A percentile compares a stretch with the other conserved stretches of the same genome.
Conservation (phyloP, 2,888 invertebrate species). For the Antitype chi region DNA sequence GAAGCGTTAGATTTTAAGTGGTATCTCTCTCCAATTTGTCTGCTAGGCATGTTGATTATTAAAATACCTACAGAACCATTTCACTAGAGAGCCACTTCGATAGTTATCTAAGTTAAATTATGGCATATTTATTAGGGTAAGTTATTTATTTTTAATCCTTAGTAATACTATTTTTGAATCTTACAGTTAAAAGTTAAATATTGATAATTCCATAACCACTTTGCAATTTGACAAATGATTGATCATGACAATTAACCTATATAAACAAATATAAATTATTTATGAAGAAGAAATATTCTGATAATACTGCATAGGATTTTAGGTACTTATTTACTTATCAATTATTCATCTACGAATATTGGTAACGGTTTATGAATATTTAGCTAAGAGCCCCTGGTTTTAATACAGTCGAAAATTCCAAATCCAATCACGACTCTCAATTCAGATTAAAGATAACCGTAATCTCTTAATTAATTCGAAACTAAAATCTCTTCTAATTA, state of each 20-base stretch:
- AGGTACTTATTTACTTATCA: background rate
- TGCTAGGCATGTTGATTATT: conserved; percentile 1
- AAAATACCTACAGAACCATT: background rate
- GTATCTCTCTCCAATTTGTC: background rate
- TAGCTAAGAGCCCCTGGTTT: background rate
- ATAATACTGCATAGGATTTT: no score
- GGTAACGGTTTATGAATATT: conserved; percentile 23
- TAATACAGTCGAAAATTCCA: conserved; percentile 7
- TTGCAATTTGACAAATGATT: background rate
- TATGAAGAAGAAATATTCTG: background rate
- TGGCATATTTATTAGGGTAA: background rate
- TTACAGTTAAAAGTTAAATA: no score
- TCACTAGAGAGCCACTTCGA: background rate
- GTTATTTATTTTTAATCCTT: background rate
- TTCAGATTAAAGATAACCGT: conserved; percentile 30
- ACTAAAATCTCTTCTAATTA: conserved; percentile 57
- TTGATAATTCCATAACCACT: background rate
- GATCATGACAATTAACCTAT: background rate
- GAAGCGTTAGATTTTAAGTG: conserved; percentile 43
- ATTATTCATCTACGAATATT: conserved; percentile 3
- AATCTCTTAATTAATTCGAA: conserved; percentile 55
- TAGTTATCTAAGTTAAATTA: background rate
- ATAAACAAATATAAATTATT: background rate
- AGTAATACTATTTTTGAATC: background rate
- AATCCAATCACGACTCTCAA: conserved; percentile 22